phyloP scores from a whole-genome alignment of 2,113 vertebrate genomes.

The Gobio gobio region DNA sequence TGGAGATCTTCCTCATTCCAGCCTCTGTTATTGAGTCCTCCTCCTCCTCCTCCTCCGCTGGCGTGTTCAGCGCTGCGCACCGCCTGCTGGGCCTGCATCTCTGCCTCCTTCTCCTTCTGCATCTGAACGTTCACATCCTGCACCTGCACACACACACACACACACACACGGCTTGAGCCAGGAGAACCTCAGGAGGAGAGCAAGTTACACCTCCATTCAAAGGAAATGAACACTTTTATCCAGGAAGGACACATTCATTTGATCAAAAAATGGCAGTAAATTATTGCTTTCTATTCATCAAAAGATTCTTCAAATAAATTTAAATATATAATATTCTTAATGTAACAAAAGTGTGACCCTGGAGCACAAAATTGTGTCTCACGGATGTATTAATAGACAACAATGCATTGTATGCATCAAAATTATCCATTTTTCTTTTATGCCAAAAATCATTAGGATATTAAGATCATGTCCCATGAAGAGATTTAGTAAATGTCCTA shows the following conservation, averaged over 20 bases:
- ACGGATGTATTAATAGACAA: too few species aligned
- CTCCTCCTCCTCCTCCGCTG: conserved; percentile 76
- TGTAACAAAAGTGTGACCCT: too few species aligned
- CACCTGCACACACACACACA: conserved; percentile 75
- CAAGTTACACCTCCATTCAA: not conserved
- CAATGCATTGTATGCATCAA: too few species aligned
- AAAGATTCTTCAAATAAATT: too few species aligned
- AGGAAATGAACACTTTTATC: too few species aligned
- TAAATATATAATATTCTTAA: too few species aligned
- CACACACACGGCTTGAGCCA: conserved; percentile 1
- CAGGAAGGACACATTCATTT: not conserved
- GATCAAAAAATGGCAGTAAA: not conserved
- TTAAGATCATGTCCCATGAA: too few species aligned
- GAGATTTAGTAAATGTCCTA: too few species aligned
- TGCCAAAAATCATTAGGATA: too few species aligned
- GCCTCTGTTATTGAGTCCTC: conserved; percentile 80
- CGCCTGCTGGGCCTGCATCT: conserved; percentile 89
- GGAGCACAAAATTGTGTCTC: too few species aligned
- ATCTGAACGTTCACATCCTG: conserved; percentile 91
- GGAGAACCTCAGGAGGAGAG: not conserved
- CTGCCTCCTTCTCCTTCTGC: conserved; percentile 88
- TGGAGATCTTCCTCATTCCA: conserved; percentile 97
- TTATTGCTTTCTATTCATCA: too few species aligned
- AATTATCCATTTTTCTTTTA: too few species aligned
- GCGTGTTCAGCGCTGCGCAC: conserved; percentile 85